Evolutionary conservation across 2,888 invertebrate species (phyloP).

Genomic region (Cheilosia soror): DNA sequence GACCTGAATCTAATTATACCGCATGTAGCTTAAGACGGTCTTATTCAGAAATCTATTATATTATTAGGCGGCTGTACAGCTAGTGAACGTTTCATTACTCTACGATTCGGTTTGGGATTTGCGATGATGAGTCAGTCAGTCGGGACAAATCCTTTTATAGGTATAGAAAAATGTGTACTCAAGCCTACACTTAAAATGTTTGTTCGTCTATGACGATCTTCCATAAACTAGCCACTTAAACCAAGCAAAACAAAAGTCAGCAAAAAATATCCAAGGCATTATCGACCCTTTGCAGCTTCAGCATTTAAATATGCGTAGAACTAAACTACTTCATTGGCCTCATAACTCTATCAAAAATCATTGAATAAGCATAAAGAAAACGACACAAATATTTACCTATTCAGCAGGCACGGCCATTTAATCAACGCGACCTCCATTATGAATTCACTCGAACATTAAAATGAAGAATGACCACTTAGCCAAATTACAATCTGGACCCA

Average conservation of each 20-base stretch:
- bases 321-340: constrained; percentile 28
- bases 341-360: constrained; percentile 45
- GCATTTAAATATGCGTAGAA: constrained; percentile 7
- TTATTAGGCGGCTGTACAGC: too few relatives aligned
- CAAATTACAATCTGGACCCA: constrained; percentile 82
- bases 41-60: too few relatives aligned
- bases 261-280: constrained; percentile 8
- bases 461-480: constrained; percentile 84
- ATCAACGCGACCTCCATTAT: constrained; percentile 79
- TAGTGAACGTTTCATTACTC: too few relatives aligned
- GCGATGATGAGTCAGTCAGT: too few relatives aligned
- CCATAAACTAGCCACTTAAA: too few relatives aligned
- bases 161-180: too few relatives aligned
- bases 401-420: constrained; percentile 70
- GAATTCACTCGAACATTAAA: constrained; percentile 82
- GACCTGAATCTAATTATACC: too few relatives aligned
- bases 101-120: too few relatives aligned
- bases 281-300: constrained; percentile 19
- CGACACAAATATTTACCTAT: constrained; percentile 68
- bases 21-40: too few relatives aligned
- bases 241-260: background rate
- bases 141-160: too few relatives aligned
- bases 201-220: too few relatives aligned
- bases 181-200: too few relatives aligned
- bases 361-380: constrained; percentile 66